Base-by-base conservation (phyloP, 1,140 invertebrate species). In the Cydia strobilella region DNA sequence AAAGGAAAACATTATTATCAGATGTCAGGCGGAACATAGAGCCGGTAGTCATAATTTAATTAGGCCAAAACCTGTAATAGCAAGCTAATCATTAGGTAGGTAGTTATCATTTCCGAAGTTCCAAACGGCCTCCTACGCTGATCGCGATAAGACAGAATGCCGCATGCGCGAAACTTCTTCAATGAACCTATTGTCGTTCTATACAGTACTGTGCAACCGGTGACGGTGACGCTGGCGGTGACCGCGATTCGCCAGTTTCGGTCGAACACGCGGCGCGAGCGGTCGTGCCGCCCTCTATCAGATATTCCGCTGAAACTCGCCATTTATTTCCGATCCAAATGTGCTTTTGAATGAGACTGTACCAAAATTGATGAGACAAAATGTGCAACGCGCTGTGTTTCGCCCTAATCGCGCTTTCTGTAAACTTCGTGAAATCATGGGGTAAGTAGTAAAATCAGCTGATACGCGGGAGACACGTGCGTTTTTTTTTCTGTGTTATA, bases 371-470 rank as follows among this genome's bases (percentile, higher is more conserved):
- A 87, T 90, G 82, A 90, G 83, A 85, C 79, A 90, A 90, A 89
- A 92, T 92, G 90, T 89, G 81, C 78, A 85, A 76, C 82, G 79
- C 76, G 76, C 83, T 86, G 84, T 88, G 85, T 82, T 77, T 92
- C 51, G 82, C 84, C 62, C 77, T 86, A 51, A 69, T 86, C 54
- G 77, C 82, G 42, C 73, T 90, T 42, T 81, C 79, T 39, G 75
- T 88, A 69, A 80, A 82, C 77, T 66, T 86, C 74, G 87, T 82
- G 74, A 80, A 84, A 66, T 89, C 87, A 7, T 92, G 90, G 90
- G 90, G 90, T 90, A 75, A 89, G 90, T 92, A 85, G 77, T 81
- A 39, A 83, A 87, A 90, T 90, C 87, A 90, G 88, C 89, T 90
- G 89, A 90, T 89, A 76, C 69, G 71, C 77, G 80, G 15, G 81